Evolutionary conservation across 1,140 invertebrate species (phyloP).

Genomic region (Spodoptera litura): DNA sequence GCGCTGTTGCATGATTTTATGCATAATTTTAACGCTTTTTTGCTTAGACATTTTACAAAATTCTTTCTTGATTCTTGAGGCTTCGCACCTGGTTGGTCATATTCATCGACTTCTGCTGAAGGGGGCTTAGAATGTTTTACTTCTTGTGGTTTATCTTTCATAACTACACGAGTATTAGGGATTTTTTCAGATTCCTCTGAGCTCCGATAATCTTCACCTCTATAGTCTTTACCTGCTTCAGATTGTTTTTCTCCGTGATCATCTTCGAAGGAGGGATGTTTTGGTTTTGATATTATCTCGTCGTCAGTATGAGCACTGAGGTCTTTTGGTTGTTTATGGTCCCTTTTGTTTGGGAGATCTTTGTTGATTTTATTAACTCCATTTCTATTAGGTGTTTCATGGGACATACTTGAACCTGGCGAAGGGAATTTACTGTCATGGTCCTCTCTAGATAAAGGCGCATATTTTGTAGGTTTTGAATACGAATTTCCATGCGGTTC

Average conservation of each 20-base stretch:
- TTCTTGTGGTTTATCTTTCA: not conserved
- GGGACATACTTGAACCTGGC: too few relatives aligned
- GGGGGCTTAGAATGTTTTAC: not conserved
- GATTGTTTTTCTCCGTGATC: not conserved
- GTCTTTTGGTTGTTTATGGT: not conserved
- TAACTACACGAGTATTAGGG: too few relatives aligned
- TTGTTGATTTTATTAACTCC: not conserved
- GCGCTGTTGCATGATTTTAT: conserved; percentile 39
- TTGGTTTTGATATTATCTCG: not conserved
- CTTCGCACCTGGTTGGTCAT: not conserved
- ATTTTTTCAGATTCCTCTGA: not conserved
- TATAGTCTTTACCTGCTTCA: not conserved
- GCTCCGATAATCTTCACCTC: not conserved
- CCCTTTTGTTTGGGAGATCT: not conserved
- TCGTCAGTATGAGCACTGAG: not conserved
- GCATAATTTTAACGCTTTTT: conserved; percentile 43
- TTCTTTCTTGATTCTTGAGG: not conserved
- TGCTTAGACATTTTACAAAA: conserved; percentile 11
- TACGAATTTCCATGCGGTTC: not conserved
- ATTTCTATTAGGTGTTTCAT: too few relatives aligned
- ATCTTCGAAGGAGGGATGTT: not conserved
- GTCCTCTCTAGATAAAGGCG: not conserved
- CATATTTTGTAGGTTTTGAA: not conserved
- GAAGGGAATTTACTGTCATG: not conserved
- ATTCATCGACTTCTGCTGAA: not conserved